Conservation (phyloP, 2,888 invertebrate genomes). For the Tipula lateralis region DNA sequence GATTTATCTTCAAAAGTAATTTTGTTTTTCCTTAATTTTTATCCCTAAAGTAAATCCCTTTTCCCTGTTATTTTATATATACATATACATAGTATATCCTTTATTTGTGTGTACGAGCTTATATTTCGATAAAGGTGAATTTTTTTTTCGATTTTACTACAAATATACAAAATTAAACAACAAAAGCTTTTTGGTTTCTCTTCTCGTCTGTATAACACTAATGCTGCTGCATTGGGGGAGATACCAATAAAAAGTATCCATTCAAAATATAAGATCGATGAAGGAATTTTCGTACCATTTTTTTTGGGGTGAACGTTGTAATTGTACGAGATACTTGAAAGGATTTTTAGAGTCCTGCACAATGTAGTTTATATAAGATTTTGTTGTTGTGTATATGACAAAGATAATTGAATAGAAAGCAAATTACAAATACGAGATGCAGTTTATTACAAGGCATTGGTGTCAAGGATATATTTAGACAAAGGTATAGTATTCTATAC, state of each 20-base stretch:
- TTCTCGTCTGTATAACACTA: neutral
- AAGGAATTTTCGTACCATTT: neutral
- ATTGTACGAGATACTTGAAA: neutral
- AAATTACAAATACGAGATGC: too few relatives aligned
- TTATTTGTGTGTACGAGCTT: neutral
- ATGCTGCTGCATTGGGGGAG: neutral
- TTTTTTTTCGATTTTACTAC: neutral
- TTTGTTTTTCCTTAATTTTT: conserved; percentile 9
- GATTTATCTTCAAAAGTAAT: conserved; percentile 24
- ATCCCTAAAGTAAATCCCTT: conserved; percentile 24
- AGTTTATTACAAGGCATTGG: neutral
- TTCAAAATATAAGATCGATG: neutral
- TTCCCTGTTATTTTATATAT: neutral
- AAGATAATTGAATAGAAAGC: neutral
- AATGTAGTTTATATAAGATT: neutral
- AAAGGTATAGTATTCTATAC: too few relatives aligned
- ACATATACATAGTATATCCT: neutral
- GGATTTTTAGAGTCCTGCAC: neutral
- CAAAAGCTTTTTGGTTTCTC: neutral
- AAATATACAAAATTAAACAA: neutral
- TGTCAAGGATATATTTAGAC: too few relatives aligned
- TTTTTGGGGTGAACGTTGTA: neutral
- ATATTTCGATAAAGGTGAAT: conserved; percentile 3
- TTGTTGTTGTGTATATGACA: neutral
- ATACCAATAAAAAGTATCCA: neutral